Evolutionary conservation across 1,140 invertebrate species (phyloP).

Genomic region (Linepithema humile): DNA sequence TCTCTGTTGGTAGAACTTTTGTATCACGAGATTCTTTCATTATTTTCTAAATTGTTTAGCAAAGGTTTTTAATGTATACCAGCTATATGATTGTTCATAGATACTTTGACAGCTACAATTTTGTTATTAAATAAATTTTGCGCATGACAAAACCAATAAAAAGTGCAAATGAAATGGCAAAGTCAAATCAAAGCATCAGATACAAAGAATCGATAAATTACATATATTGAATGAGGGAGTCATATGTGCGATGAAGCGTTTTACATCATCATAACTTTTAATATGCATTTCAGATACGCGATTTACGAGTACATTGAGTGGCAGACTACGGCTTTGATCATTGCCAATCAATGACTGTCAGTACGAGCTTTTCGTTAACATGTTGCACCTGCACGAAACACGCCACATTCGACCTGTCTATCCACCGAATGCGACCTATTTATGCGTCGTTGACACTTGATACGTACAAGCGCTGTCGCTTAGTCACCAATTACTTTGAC

Average conservation of each 20-base stretch:
- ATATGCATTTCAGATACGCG: conserved; percentile 5
- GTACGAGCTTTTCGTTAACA: conserved; percentile 43
- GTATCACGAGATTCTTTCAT: background rate
- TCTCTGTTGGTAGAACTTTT: background rate
- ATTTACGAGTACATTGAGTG: conserved; percentile 47
- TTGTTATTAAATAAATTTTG: background rate
- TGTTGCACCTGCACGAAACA: conserved; percentile 40
- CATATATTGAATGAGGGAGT: background rate
- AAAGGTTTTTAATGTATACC: background rate
- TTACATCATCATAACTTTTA: conserved; percentile 38
- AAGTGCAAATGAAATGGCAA: background rate
- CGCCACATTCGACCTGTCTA: conserved; percentile 37
- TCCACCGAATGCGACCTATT: conserved; percentile 48
- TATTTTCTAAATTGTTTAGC: background rate
- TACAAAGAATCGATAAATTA: conserved; percentile 34
- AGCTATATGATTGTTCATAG: background rate
- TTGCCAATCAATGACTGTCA: conserved; percentile 46
- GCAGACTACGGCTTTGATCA: conserved; percentile 32
- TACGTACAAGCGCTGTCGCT: conserved; percentile 40
- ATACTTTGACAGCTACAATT: background rate
- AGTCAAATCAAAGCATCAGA: background rate
- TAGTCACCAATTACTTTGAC: conserved; percentile 46
- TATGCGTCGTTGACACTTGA: conserved; percentile 49
- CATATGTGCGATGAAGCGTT: background rate
- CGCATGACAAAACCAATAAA: no score